phyloP scores from a whole-genome alignment of 2,797 vertebrate genomes.

The Dermochelys coriacea region DNA sequence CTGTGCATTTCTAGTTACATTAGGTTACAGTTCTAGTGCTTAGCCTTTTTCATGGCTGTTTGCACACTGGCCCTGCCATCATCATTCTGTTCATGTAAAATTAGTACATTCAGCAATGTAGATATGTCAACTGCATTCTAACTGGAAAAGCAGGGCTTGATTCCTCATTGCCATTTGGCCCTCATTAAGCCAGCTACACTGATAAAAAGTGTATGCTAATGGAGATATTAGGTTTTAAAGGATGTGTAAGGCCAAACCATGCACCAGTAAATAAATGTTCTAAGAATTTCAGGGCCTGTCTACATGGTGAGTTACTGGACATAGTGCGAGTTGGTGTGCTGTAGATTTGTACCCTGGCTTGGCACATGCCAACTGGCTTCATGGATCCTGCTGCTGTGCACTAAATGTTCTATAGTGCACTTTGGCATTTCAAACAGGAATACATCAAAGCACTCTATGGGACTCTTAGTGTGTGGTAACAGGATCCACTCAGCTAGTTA shows the following conservation, averaged over 20 bases:
- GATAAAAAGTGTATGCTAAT: not conserved
- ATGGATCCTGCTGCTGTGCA: too few species aligned
- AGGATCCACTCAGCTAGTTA: not conserved
- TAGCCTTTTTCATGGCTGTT: not conserved
- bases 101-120: slow-evolving; percentile 9
- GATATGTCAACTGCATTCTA: not conserved
- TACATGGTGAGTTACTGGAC: not conserved
- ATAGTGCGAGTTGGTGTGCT: not conserved
- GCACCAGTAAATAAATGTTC: not conserved
- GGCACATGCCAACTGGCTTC: not conserved
- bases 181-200: not conserved
- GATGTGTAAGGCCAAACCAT: not conserved
- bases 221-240: not conserved
- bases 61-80: not conserved
- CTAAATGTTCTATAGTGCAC: not conserved
- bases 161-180: not conserved
- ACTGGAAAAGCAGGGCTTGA: not conserved
- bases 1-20: not conserved
- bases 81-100: not conserved
- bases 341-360: not conserved
- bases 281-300: not conserved
- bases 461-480: too few species aligned
- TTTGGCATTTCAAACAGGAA: not conserved
- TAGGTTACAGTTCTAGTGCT: not conserved
- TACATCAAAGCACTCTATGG: not conserved